Conservation (phyloP, 2,113 vertebrate species). For the Periophthalmodon schlosseri region DNA sequence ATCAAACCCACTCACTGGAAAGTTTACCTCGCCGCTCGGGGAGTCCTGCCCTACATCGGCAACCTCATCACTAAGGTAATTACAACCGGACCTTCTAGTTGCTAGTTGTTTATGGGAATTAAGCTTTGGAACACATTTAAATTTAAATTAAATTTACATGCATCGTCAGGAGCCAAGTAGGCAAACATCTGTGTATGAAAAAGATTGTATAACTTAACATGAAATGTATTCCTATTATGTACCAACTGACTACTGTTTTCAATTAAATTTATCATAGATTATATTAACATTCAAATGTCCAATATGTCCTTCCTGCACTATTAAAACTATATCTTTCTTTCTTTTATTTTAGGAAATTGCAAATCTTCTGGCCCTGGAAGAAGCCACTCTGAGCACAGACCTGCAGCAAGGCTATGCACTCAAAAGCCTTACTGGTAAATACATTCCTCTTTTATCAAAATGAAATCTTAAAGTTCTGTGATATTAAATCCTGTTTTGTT, state of each 20-base stretch:
- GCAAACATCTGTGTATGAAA: no score
- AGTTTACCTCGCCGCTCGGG: constrained; percentile 93
- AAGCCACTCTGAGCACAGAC: constrained; percentile 95
- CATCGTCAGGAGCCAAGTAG: no score
- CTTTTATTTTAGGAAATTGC: constrained; percentile 87
- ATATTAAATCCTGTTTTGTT: neutral
- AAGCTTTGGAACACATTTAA: neutral
- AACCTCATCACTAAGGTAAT: constrained; percentile 97
- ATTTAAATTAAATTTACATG: no score
- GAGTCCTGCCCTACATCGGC: constrained; percentile 94
- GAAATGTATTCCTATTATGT: no score
- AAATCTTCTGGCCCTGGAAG: constrained; percentile 92
- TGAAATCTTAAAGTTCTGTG: neutral
- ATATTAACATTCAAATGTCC: no score
- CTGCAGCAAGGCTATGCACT: constrained; percentile 97
- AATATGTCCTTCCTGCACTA: neutral
- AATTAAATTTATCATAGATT: no score
- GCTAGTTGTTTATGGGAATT: neutral
- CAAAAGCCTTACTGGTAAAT: constrained; percentile 94
- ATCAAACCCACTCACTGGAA: constrained; percentile 98
- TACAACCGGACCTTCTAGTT: neutral
- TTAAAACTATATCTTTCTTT: neutral
- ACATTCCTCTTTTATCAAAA: neutral
- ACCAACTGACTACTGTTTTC: no score
- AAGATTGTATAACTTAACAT: no score